A percentile compares a stretch with the other conserved stretches of the same genome.
phyloP scores from a whole-genome alignment of 2,113 vertebrate genomes.

The Carlito syrichta region DNA sequence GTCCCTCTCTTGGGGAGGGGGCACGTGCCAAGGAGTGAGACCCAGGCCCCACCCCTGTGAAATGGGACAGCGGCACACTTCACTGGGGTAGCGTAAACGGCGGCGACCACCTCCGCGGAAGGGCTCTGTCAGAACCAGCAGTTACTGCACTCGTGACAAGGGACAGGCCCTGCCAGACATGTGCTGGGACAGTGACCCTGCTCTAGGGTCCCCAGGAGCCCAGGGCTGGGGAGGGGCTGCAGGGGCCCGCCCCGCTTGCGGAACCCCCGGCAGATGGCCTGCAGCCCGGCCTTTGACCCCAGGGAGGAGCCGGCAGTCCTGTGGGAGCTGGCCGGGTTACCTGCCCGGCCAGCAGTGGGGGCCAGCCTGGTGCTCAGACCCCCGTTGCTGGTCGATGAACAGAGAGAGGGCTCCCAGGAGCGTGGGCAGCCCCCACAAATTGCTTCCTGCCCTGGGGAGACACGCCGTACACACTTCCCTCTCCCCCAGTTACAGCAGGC shows the following conservation, averaged over 20 bases:
- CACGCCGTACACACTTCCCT: no score
- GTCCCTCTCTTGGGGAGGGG: background rate
- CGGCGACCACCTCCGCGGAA: fast-evolving
- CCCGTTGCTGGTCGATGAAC: background rate
- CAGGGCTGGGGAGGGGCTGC: background rate
- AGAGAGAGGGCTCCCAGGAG: background rate
- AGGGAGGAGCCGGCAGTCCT: background rate
- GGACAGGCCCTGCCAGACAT: background rate
- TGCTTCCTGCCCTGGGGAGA: background rate
- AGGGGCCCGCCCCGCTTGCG: no score
- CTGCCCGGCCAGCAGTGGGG: background rate
- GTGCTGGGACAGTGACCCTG: background rate
- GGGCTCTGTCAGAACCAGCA: background rate
- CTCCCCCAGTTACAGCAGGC: no score
- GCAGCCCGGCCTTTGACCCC: background rate
- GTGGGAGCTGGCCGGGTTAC: background rate
- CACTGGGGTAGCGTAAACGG: background rate
- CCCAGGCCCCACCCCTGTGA: background rate
- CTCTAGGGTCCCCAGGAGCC: background rate
- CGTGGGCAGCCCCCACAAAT: fast-evolving
- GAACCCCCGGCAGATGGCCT: no score
- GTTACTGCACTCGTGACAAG: fast-evolving
- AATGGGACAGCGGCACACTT: background rate
- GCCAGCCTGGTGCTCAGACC: background rate
- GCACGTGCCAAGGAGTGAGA: background rate